A percentile compares a stretch with the other conserved stretches of the same genome.
These are phyloP conservation scores for Geotria australis DNA, from an alignment of 2,797 vertebrate genomes.

Conservation along the genomic window DNA sequence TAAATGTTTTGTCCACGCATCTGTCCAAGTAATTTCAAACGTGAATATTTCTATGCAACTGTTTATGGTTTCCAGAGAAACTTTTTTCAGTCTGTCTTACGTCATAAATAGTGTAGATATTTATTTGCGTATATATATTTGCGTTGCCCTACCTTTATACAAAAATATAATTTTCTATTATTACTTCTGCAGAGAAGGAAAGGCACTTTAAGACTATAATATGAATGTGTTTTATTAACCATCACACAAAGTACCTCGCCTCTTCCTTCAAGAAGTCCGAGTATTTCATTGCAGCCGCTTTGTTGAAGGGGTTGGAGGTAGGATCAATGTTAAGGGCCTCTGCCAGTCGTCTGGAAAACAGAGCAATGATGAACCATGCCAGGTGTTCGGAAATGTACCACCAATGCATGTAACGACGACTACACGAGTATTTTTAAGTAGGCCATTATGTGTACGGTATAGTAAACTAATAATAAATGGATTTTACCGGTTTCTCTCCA, in stretches of 20 bases:
- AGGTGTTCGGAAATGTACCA: no score
- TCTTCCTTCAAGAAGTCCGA: conserved; percentile 75
- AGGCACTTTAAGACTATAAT: neutral
- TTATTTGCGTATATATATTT: no score
- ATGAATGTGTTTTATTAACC: neutral
- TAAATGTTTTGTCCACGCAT: no score
- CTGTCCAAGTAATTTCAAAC: no score
- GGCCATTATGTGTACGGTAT: no score
- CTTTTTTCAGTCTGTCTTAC: no score
- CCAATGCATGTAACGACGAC: no score
- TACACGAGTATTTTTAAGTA: no score
- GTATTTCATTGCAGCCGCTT: conserved; percentile 35
- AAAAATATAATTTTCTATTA: neutral
- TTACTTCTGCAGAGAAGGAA: neutral
- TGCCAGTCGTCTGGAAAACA: conserved; percentile 28
- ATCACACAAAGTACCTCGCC: conserved; percentile 26
- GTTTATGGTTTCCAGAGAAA: no score
- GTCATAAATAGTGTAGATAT: neutral
- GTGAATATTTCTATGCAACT: no score
- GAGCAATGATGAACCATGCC: neutral
- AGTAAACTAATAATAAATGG: no score
- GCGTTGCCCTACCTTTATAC: neutral
- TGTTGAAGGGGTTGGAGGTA: conserved; percentile 53
- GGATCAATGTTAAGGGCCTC: conserved; percentile 68
- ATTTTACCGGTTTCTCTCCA: conserved; percentile 59